These are phyloP conservation scores for Myotis yumanensis DNA, from an alignment of 2,113 vertebrate genomes.

Conservation along the genomic window DNA sequence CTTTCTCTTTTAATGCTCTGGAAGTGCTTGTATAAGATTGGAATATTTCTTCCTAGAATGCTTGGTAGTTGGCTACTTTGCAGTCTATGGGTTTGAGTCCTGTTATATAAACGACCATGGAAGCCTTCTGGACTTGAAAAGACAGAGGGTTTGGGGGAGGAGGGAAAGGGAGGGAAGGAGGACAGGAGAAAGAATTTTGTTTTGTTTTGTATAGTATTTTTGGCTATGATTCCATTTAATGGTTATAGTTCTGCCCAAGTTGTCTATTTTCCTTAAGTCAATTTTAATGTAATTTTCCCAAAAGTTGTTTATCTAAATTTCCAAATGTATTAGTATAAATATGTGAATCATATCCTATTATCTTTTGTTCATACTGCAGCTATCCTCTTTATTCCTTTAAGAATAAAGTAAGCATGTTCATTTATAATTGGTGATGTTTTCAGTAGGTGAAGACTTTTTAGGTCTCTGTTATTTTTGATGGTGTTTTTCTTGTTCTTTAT, in stretches of 20 bases:
- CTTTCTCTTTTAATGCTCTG: neutral
- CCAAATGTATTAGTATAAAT: neutral
- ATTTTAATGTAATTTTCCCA: constrained; percentile 12
- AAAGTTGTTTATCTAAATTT: neutral
- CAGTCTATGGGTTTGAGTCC: no score
- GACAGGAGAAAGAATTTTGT: neutral
- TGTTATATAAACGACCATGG: neutral
- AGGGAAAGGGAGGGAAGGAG: neutral
- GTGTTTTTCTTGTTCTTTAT: neutral
- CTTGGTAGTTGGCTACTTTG: neutral
- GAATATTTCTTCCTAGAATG: constrained; percentile 1
- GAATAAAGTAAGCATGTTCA: neutral
- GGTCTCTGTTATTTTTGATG: neutral
- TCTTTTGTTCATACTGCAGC: neutral
- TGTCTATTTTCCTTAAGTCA: neutral
- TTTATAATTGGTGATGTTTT: neutral
- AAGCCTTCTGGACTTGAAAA: neutral
- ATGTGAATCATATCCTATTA: neutral
- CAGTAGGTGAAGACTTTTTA: neutral
- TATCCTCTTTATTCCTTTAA: neutral
- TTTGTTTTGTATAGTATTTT: neutral
- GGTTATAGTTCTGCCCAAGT: neutral
- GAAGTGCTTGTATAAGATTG: neutral
- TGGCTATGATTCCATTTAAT: neutral
- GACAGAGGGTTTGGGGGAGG: no score